These are phyloP conservation scores for Drosophila infuscata DNA, from an alignment of 2,888 invertebrate genomes.

Conservation along the genomic window DNA sequence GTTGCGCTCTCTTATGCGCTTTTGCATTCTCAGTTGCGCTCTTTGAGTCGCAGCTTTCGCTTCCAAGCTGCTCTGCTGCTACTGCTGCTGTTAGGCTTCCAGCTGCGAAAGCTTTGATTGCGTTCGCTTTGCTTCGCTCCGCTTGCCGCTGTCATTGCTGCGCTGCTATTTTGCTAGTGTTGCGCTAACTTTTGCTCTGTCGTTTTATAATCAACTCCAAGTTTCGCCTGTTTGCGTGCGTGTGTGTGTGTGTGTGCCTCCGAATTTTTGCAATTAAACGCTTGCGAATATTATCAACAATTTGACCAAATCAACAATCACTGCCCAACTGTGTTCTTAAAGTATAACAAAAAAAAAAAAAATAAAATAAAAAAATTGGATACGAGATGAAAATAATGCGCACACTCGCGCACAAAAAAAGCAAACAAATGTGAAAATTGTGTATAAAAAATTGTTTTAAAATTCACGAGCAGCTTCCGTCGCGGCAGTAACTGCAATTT, in stretches of 20 bases:
- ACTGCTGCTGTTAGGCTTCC: slow-evolving; percentile 41
- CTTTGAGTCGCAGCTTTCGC: slow-evolving; percentile 38
- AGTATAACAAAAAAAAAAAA: not conserved
- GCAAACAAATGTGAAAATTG: slow-evolving; percentile 42
- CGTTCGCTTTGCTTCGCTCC: slow-evolving; percentile 63
- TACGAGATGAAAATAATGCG: not conserved
- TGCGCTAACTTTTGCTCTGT: slow-evolving; percentile 83
- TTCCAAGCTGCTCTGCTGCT: slow-evolving; percentile 46
- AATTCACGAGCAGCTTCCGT: slow-evolving; percentile 68
- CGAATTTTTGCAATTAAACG: slow-evolving; percentile 31
- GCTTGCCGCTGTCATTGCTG: slow-evolving; percentile 66
- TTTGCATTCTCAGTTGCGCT: slow-evolving; percentile 12
- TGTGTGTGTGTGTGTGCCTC: slow-evolving; percentile 25
- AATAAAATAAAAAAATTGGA: not conserved
- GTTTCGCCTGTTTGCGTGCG: slow-evolving; percentile 35
- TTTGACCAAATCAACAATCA: slow-evolving; percentile 29
- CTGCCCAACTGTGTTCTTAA: slow-evolving; percentile 12
- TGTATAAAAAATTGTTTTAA: slow-evolving; percentile 75
- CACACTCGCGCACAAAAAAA: slow-evolving; percentile 1
- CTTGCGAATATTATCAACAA: slow-evolving; percentile 33
- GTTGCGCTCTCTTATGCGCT: slow-evolving; percentile 9
- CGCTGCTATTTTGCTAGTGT: slow-evolving; percentile 80
- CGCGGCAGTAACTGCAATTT: slow-evolving; percentile 74
- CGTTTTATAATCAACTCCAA: slow-evolving; percentile 80
- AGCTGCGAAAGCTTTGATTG: slow-evolving; percentile 65